phyloP scores from a whole-genome alignment of 2,888 invertebrate species.

The Epinotia ramella region DNA sequence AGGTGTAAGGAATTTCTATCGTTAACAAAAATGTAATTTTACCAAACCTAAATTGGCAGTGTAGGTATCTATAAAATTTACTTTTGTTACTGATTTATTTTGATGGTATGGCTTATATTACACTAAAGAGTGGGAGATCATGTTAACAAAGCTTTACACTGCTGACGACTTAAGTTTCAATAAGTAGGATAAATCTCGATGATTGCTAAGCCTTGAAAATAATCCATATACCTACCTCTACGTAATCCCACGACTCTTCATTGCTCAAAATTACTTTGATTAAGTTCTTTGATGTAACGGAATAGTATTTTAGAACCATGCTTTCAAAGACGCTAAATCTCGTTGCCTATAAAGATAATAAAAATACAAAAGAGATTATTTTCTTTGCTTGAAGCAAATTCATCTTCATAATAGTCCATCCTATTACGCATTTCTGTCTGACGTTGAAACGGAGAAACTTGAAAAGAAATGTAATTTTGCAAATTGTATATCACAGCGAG shows the following conservation, averaged over 20 bases:
- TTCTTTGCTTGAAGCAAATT: constrained; percentile 54
- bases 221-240: constrained; percentile 1
- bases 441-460: constrained; percentile 58
- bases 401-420: constrained; percentile 57
- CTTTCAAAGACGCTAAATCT: constrained; percentile 22
- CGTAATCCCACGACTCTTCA: constrained; percentile 8
- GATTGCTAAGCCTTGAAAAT: constrained; percentile 13
- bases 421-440: constrained; percentile 57
- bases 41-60: too few species aligned
- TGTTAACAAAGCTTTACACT: too few species aligned
- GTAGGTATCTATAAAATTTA: not conserved
- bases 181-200: constrained; percentile 5
- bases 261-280: constrained; percentile 12
- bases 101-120: not conserved
- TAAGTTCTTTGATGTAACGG: not conserved
- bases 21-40: too few species aligned
- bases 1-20: too few species aligned
- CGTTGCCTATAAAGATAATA: constrained; percentile 21
- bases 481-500: constrained; percentile 64
- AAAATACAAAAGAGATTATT: constrained; percentile 47
- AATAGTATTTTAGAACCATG: constrained; percentile 14
- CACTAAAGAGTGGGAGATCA: not conserved
- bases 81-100: not conserved
- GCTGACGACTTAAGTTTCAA: not conserved
- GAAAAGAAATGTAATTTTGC: constrained; percentile 67